phyloP scores from a whole-genome alignment of 2,113 vertebrate genomes.

The Pelmatolapia mariae region DNA sequence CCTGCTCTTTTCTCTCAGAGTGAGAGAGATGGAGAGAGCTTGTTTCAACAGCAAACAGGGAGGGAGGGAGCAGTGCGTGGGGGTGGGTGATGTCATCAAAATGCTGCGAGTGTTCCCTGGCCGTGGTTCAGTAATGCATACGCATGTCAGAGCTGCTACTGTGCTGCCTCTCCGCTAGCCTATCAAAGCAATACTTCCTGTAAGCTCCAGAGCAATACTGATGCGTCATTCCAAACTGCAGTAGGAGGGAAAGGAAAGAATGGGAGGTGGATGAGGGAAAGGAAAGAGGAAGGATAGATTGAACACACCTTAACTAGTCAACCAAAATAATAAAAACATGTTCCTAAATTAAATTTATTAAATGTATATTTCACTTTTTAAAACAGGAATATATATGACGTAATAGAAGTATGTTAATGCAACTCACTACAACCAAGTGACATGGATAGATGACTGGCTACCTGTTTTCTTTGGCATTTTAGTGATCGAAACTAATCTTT shows the following conservation, averaged over 20 bases:
- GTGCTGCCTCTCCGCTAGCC: constrained; percentile 50
- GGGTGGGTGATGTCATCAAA: constrained; percentile 74
- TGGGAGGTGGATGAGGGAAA: constrained; percentile 1
- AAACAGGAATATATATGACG: neutral
- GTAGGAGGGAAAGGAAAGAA: constrained; percentile 41
- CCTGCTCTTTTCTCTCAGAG: constrained; percentile 48
- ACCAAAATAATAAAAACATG: neutral
- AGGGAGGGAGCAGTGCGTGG: constrained; percentile 7
- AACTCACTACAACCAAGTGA: neutral
- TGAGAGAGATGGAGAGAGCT: constrained; percentile 19
- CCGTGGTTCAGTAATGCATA: constrained; percentile 62
- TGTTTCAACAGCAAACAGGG: constrained; percentile 56
- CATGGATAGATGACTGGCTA: neutral
- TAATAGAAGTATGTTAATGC: neutral
- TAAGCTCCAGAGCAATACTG: constrained; percentile 57
- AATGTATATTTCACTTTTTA: neutral
- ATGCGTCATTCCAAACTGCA: constrained; percentile 74
- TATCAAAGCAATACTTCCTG: constrained; percentile 69
- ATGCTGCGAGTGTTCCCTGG: constrained; percentile 71
- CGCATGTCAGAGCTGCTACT: constrained; percentile 60
- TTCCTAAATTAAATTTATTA: neutral
- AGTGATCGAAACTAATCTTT: neutral
- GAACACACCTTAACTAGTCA: neutral
- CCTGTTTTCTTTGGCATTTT: neutral
- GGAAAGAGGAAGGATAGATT: neutral